Base-by-base conservation (phyloP, 2,797 vertebrate species). In the Hybognathus amarus region DNA sequence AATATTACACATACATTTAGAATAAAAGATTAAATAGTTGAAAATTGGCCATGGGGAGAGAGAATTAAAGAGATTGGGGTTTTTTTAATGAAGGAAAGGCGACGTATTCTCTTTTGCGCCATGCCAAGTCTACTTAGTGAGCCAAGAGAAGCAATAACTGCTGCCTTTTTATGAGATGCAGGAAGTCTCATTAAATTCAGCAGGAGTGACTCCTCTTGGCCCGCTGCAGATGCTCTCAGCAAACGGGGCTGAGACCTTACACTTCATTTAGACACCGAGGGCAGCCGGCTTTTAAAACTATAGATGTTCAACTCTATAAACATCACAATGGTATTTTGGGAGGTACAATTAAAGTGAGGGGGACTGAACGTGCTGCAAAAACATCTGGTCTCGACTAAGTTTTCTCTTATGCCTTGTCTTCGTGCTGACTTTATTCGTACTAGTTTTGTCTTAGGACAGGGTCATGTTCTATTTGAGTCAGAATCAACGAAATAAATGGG, bases 71-170 rank as follows among this genome's bases (percentile, higher is more conserved):
- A 80, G 67, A 83, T 24, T 1, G 22, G 24, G 24, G 33, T 68
- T 77, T 80, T 79, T 76, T 50, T 77, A 86, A 81, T 70, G 70
- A 81, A 83, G 61, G 40, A 59, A 82, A 85, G 36, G 27, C 74
- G 9, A 83, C 68, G 50, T 59, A 85, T 88, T 88, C 74, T 87
- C 83, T 81, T 69, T 87, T 79, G 22, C 30, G 7, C 69, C 64
- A 70, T 85, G 85, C 83, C 85, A 87, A 77, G 75, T 33, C 45
- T 83, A 85, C 71, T 85, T 68, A 30, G 52, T 63, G 77, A 83
- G 83, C 77, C 87, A 88, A 83, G 85, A 83, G 77, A 77, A 85
- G 80, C 71, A 47, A n/a, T 80, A 86, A 82, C 85, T 85, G 50
- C 66, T 42, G 59, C 66, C 80, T 86, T 83, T 74, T 74, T 61